Evolutionary conservation across 2,888 invertebrate genomes (phyloP).

Genomic region (Megastigmus dorsalis): DNA sequence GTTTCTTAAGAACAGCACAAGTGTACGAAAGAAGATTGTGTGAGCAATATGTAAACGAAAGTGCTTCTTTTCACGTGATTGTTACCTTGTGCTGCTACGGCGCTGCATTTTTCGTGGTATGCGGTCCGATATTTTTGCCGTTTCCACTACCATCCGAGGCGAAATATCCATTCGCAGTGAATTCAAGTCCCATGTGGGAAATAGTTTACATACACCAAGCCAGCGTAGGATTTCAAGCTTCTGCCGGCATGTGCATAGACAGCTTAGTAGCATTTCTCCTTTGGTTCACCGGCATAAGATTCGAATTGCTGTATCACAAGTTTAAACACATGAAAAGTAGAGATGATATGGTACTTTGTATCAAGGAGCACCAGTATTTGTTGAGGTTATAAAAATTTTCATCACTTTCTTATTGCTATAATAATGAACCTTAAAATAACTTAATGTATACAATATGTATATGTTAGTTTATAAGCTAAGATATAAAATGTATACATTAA

Average conservation of each 20-base stretch:
- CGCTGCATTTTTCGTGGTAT: conserved; percentile 51
- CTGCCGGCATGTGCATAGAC: conserved; percentile 56
- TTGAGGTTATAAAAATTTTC: conserved; percentile 46
- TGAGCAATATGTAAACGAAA: conserved; percentile 55
- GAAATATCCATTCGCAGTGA: conserved; percentile 54
- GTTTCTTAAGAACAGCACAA: conserved; percentile 19
- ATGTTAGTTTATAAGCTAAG: too few relatives aligned
- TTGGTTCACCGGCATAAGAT: conserved; percentile 58
- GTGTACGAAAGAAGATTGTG: conserved; percentile 38
- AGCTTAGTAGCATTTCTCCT: conserved; percentile 55
- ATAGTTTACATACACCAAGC: conserved; percentile 58
- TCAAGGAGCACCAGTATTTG: conserved; percentile 58
- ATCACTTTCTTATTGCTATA: background rate
- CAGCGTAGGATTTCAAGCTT: conserved; percentile 54
- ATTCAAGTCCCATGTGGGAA: conserved; percentile 46
- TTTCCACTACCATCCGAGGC: conserved; percentile 43
- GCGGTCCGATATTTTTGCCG: conserved; percentile 54
- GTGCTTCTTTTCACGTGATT: conserved; percentile 47
- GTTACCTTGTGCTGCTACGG: conserved; percentile 52
- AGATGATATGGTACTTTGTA: conserved; percentile 54
- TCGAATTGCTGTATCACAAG: conserved; percentile 54
- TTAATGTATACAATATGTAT: too few relatives aligned
- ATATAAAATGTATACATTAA: background rate
- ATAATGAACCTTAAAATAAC: background rate
- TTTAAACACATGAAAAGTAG: conserved; percentile 47